Conservation (phyloP, 2,113 vertebrate genomes). For the Cervus canadensis region DNA sequence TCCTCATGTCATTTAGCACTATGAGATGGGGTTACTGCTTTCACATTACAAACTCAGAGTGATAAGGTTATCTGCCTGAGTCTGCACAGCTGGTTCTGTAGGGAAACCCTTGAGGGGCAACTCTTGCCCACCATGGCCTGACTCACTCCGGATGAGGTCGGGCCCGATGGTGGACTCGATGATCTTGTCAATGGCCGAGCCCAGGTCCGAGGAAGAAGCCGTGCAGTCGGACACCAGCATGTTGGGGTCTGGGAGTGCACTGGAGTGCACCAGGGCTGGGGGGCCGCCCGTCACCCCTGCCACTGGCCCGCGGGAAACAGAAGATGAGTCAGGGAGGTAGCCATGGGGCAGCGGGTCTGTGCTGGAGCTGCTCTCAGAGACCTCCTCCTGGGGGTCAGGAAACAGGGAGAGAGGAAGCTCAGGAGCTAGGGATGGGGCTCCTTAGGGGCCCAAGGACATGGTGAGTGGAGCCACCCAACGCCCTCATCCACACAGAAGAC, state of each 20-base stretch:
- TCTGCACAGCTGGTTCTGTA: neutral
- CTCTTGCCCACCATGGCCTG: neutral
- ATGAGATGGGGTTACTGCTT: neutral
- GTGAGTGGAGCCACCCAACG: neutral
- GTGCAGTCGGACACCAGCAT: slow-evolving; percentile 92
- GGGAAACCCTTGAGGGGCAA: neutral
- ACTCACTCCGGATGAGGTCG: slow-evolving; percentile 93
- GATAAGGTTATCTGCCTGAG: neutral
- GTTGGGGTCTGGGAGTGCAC: slow-evolving; percentile 86
- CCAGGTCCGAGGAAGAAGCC: slow-evolving; percentile 93
- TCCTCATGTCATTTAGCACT: neutral
- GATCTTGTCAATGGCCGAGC: slow-evolving; percentile 96
- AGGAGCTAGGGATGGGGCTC: neutral
- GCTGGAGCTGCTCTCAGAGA: slow-evolving; percentile 92
- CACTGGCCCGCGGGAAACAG: slow-evolving; percentile 85
- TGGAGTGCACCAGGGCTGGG: slow-evolving; percentile 92
- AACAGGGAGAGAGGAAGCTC: neutral
- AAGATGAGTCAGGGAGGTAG: slow-evolving; percentile 94
- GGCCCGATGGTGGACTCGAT: slow-evolving; percentile 96
- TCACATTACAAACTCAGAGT: neutral
- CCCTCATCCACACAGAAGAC: neutral
- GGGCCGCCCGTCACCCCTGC: slow-evolving; percentile 87
- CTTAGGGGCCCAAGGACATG: neutral
- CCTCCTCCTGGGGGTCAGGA: slow-evolving; percentile 83
- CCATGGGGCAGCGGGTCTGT: slow-evolving; percentile 85